Evolutionary conservation across 2,797 vertebrate genomes (phyloP).

Genomic region (Cirrhinus molitorella): DNA sequence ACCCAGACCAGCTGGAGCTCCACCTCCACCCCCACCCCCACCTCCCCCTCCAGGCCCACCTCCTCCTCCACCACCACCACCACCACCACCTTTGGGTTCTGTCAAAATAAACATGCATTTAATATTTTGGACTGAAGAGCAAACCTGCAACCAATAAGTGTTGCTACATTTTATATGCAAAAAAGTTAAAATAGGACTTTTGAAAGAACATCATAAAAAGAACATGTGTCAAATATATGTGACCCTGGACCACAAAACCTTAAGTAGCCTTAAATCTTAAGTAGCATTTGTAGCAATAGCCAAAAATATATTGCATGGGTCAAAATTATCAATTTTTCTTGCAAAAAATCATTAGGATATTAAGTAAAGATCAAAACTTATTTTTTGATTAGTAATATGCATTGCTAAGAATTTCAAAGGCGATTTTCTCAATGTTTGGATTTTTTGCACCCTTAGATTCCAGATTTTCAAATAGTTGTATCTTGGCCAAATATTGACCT

Average conservation of each 20-base stretch:
- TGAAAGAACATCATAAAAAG: background rate
- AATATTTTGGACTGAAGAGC: constrained; percentile 20
- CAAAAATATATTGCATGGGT: too few relatives aligned
- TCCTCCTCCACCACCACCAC: constrained; percentile 55
- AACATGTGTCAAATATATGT: background rate
- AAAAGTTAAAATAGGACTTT: background rate
- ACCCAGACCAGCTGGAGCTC: constrained; percentile 84
- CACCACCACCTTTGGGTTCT: constrained; percentile 89
- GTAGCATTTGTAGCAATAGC: too few relatives aligned
- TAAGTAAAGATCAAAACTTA: too few relatives aligned
- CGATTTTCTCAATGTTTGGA: too few relatives aligned
- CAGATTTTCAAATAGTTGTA: too few relatives aligned
- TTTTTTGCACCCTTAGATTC: too few relatives aligned
- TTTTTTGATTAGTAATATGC: too few relatives aligned
- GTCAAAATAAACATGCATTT: constrained; percentile 49
- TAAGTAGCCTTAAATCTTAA: too few relatives aligned
- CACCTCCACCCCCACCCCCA: constrained; percentile 76
- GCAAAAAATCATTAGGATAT: too few relatives aligned
- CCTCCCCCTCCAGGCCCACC: constrained; percentile 69
- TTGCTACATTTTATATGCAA: background rate
- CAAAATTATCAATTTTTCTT: too few relatives aligned
- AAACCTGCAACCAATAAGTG: background rate
- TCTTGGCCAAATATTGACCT: too few relatives aligned
- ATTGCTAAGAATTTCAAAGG: too few relatives aligned
- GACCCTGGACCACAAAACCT: background rate